These are phyloP conservation scores for Smittia sp. DNA, from an alignment of 2,888 invertebrate species.

Conservation along the genomic window DNA sequence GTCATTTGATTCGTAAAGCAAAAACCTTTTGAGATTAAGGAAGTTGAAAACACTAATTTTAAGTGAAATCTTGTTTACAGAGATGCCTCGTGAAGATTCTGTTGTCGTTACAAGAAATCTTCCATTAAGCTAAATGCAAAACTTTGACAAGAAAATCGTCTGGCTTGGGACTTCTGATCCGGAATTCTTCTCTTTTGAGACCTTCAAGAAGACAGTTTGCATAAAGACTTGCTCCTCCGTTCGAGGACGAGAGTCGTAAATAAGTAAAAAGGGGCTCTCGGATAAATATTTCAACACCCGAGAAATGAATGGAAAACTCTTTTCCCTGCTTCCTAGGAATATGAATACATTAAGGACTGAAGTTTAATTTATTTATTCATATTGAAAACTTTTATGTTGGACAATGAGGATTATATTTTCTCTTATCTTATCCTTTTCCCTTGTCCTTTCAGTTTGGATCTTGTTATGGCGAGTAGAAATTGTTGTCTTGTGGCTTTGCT, in stretches of 20 bases:
- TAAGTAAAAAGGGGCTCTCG: neutral
- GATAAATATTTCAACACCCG: neutral
- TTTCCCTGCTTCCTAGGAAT: neutral
- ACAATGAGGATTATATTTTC: neutral
- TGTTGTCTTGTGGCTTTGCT: neutral
- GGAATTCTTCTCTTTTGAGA: too few relatives aligned
- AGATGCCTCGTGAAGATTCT: too few relatives aligned
- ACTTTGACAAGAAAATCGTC: too few relatives aligned
- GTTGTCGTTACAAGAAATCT: too few relatives aligned
- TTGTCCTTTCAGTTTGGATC: too few relatives aligned
- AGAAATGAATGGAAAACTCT: neutral
- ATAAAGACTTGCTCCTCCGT: too few relatives aligned
- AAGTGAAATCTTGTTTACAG: neutral
- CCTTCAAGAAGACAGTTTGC: too few relatives aligned
- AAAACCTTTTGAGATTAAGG: neutral
- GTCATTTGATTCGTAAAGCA: conserved; percentile 30
- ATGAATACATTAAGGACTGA: neutral
- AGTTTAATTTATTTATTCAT: neutral
- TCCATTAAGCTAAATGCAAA: too few relatives aligned
- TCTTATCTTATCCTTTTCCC: too few relatives aligned
- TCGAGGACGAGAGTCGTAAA: neutral
- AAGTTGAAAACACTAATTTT: neutral
- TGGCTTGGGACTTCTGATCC: too few relatives aligned
- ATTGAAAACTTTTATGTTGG: neutral
- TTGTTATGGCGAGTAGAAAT: neutral